Evolutionary conservation across 2,888 invertebrate genomes (phyloP), one percentile per base, ranked within the genome.

Genomic region (Halictus quadricinctus): DNA sequence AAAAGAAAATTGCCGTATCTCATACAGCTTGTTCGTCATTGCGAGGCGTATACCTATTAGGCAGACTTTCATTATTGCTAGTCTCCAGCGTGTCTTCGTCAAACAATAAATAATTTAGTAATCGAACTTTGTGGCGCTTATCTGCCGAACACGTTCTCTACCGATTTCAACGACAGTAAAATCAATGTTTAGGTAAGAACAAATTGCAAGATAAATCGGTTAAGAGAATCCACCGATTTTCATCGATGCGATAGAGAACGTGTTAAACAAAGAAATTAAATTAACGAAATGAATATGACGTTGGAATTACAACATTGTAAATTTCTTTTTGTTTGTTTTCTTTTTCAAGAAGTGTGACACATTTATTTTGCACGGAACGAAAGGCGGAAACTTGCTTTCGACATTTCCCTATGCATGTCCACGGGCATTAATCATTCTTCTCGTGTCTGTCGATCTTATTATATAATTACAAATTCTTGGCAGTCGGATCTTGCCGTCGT

Each of bases 31-130:
- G 8, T n/a, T 75, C 50, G 72, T 46, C 29, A 41, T 58, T 79
- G 72, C 79, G 79, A 84, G 83, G 83, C 76, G 41, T 46, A 64
- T 79, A 83, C 79, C 79, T 83, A 79, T 72, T 64, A 36, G 60
- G 82, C 72, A 75, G 41, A 69, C 46, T 79, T 58, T 41, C 13
- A 79, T 72, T 72, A 83, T 66, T 2, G 43, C 36, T 54, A 82
- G 60, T 72, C 60, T 82, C 81, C 58, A 25, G 66, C 72, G 48
- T n/a, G 25, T 21, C 73, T 75, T 58, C 50, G 66, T 46, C 21
- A 60, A 72, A 41, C 66, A 76, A 82, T 84, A 78, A 84, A 84
- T 82, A 84, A 72, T 78, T 82, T 78, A 78, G 74, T 29, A 29
- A 75, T 66, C 50, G n/a, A 78, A 41, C 15, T 29, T 25, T 58